Evolutionary conservation across 2,797 vertebrate genomes (phyloP).

Genomic region (Glossophaga mutica): DNA sequence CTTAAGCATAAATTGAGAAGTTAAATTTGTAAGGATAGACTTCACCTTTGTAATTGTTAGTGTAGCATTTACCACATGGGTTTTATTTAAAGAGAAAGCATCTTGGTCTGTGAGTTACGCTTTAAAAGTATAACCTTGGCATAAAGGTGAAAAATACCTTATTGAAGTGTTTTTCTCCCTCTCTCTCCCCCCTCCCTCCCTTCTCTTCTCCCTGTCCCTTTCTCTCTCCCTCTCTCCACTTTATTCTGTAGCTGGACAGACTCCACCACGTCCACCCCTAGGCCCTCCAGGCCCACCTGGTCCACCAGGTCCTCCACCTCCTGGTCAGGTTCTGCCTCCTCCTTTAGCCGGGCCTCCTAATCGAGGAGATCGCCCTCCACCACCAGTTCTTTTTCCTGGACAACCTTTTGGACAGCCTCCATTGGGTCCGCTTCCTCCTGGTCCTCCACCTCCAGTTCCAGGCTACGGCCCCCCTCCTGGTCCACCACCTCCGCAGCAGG

Average conservation of each 20-base stretch:
- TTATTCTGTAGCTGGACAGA: constrained; percentile 83
- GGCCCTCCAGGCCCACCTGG: constrained; percentile 95
- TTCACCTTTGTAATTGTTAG: constrained; percentile 58
- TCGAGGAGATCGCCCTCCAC: constrained; percentile 95
- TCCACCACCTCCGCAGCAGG: constrained; percentile 87
- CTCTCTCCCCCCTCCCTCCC: neutral
- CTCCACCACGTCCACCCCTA: constrained; percentile 94
- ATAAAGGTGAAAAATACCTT: constrained; percentile 44
- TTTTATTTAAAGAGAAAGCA: constrained; percentile 67
- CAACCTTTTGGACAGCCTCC: constrained; percentile 97
- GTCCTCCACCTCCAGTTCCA: constrained; percentile 96
- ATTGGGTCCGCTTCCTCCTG: constrained; percentile 89
- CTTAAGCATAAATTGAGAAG: constrained; percentile 60
- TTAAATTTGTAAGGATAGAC: constrained; percentile 63
- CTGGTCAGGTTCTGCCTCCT: constrained; percentile 94
- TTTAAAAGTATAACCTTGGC: constrained; percentile 65
- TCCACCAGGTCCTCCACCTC: constrained; percentile 92
- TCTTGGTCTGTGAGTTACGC: constrained; percentile 61
- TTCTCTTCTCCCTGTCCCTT: too few relatives aligned
- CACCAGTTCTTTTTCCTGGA: constrained; percentile 96
- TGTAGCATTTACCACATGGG: constrained; percentile 51
- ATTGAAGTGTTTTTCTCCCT: constrained; percentile 46
- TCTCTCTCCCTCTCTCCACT: neutral
- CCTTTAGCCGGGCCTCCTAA: constrained; percentile 94
- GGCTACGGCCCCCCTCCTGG: constrained; percentile 91